phyloP scores from a whole-genome alignment of 23 tunicate genomes.

The Ciona savignyi region DNA sequence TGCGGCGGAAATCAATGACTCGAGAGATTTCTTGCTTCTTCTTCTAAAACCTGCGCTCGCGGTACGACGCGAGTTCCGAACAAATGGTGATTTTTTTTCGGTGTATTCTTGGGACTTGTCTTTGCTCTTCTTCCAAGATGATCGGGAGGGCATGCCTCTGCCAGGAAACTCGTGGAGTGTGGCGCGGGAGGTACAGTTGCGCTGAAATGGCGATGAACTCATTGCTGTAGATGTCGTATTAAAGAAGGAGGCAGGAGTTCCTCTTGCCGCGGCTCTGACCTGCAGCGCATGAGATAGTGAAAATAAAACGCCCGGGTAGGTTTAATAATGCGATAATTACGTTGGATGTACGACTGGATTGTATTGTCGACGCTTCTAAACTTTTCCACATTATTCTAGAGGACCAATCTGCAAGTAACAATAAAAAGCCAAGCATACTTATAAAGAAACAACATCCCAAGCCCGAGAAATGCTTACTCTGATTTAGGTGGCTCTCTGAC shows the following conservation, averaged over 20 bases:
- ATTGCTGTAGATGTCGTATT: background rate
- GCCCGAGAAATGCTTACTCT: too few species aligned
- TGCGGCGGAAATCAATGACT: background rate
- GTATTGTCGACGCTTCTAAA: background rate
- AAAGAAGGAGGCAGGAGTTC: background rate
- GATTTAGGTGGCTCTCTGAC: too few species aligned
- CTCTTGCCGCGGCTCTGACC: background rate
- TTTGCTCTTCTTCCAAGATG: background rate
- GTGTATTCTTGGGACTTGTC: background rate
- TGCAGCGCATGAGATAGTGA: too few species aligned
- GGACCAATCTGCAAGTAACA: background rate
- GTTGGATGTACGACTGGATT: background rate
- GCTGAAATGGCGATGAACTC: background rate
- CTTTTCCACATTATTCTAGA: background rate
- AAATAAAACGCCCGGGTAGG: too few species aligned
- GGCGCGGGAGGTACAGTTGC: background rate
- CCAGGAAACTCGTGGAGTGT: background rate
- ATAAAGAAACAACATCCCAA: too few species aligned
- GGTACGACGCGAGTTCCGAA: conserved; percentile 29
- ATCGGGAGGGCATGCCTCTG: background rate
- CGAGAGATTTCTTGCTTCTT: background rate
- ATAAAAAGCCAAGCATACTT: too few species aligned
- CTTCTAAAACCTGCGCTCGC: conserved; percentile 9
- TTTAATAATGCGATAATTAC: background rate
- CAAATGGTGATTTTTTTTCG: conserved; percentile 9